phyloP scores from a whole-genome alignment of 2,113 vertebrate genomes.

The Hippocampus mohnikei region DNA sequence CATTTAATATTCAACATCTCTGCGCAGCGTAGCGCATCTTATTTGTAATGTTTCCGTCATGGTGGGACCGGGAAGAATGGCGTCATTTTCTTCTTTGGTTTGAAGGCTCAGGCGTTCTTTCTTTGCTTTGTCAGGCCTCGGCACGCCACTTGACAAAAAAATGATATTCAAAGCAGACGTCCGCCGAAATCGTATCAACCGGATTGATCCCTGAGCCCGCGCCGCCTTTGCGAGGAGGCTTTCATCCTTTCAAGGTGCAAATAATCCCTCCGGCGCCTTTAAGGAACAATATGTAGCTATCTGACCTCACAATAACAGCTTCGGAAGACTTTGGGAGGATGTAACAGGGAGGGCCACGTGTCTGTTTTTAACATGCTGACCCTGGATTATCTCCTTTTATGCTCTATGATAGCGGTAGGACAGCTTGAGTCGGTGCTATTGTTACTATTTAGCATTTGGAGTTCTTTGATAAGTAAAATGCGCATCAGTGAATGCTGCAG shows the following conservation, averaged over 20 bases:
- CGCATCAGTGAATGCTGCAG: too few relatives aligned
- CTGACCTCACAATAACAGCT: not conserved
- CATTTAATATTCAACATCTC: too few relatives aligned
- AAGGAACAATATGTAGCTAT: not conserved
- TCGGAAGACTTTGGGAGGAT: not conserved
- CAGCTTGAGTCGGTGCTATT: too few relatives aligned
- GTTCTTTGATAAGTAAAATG: too few relatives aligned
- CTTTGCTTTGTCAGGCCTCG: conserved; percentile 12
- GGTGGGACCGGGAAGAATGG: too few relatives aligned
- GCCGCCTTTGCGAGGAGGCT: conserved; percentile 3
- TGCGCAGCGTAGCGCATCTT: too few relatives aligned
- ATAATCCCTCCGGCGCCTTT: not conserved
- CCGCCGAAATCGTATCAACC: conserved; percentile 23
- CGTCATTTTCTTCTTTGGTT: too few relatives aligned
- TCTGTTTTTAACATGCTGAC: not conserved
- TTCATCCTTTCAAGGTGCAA: not conserved
- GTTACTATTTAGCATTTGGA: too few relatives aligned
- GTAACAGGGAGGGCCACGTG: not conserved
- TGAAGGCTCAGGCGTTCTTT: conserved; percentile 8
- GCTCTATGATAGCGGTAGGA: too few relatives aligned
- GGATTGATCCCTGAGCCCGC: conserved; percentile 25
- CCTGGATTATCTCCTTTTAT: not conserved
- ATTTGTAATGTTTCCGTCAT: too few relatives aligned
- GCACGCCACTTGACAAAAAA: conserved; percentile 37
- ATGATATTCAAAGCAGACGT: conserved; percentile 45